Conservation (phyloP, 1,140 invertebrate genomes). For the Drosophila carrolli region DNA sequence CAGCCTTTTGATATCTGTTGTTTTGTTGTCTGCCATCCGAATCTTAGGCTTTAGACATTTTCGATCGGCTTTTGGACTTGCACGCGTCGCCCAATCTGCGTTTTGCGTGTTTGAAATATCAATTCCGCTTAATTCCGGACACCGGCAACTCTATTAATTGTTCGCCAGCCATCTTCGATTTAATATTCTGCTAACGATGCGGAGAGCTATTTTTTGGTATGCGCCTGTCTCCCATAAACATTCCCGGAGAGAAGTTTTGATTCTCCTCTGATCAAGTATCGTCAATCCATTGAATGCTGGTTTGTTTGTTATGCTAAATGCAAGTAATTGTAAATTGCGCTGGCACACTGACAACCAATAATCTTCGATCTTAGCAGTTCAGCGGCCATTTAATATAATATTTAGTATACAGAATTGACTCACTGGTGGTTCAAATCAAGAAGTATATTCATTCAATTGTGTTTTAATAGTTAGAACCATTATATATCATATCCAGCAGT, state of each 20-base stretch:
- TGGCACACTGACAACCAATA: conserved; percentile 14
- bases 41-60: conserved; percentile 18
- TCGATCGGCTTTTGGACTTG: conserved; percentile 44
- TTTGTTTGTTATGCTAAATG: conserved; percentile 71
- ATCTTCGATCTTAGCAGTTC: neutral
- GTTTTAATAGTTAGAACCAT: conserved; percentile 1
- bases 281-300: conserved; percentile 54
- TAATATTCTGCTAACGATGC: conserved; percentile 40
- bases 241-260: conserved; percentile 24
- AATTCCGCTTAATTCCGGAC: conserved; percentile 64
- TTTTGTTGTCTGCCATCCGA: conserved; percentile 14
- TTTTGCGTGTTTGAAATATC: conserved; percentile 62
- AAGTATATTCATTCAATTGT: neutral
- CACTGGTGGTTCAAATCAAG: conserved; percentile 6
- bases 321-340: conserved; percentile 40
- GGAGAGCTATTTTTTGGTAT: conserved; percentile 23
- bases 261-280: conserved; percentile 10
- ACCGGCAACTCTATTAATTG: conserved; percentile 41
- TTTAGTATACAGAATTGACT: neutral
- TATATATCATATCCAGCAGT: neutral
- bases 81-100: conserved; percentile 62
- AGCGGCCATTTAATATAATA: neutral
- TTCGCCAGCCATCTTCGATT: conserved; percentile 21
- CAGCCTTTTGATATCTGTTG: conserved; percentile 15
- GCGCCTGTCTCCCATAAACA: conserved; percentile 44